Percentiles rank a stretch among this genome's conserved stretches.
phyloP scores from a whole-genome alignment of 2,888 invertebrate genomes.

The Epinotia bilunana region DNA sequence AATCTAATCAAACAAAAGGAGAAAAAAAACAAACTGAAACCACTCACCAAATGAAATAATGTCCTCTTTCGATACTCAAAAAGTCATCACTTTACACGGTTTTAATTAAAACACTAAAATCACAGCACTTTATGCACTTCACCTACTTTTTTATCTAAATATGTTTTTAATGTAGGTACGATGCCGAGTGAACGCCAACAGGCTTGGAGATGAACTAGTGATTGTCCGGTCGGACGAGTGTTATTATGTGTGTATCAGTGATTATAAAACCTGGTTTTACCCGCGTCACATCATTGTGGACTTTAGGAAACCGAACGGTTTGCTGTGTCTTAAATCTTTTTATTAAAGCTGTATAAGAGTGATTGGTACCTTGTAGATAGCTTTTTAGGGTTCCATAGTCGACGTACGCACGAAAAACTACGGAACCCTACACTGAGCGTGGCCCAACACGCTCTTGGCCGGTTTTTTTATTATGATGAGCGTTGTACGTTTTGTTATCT shows the following conservation, averaged over 20 bases:
- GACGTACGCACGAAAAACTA: no score
- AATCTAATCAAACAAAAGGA: neutral
- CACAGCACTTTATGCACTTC: neutral
- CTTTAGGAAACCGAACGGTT: neutral
- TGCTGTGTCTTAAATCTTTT: neutral
- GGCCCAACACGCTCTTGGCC: no score
- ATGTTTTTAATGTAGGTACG: slow-evolving; percentile 2
- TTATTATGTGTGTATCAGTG: slow-evolving; percentile 19
- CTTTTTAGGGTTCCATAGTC: no score
- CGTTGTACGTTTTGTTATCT: no score
- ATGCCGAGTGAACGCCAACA: neutral
- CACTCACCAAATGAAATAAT: neutral
- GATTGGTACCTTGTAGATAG: no score
- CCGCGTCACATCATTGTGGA: neutral
- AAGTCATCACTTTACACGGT: slow-evolving; percentile 1
- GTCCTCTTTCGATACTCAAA: neutral
- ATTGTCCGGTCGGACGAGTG: neutral
- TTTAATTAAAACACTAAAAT: neutral
- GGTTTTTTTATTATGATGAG: no score
- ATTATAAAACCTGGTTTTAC: slow-evolving; percentile 19
- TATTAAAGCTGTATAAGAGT: no score
- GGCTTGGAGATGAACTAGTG: slow-evolving; percentile 8
- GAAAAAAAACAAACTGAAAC: neutral
- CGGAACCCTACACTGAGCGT: no score
- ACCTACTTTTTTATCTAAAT: neutral